Base-by-base conservation (phyloP, 2,113 vertebrate species). In the Leucosticte australis region DNA sequence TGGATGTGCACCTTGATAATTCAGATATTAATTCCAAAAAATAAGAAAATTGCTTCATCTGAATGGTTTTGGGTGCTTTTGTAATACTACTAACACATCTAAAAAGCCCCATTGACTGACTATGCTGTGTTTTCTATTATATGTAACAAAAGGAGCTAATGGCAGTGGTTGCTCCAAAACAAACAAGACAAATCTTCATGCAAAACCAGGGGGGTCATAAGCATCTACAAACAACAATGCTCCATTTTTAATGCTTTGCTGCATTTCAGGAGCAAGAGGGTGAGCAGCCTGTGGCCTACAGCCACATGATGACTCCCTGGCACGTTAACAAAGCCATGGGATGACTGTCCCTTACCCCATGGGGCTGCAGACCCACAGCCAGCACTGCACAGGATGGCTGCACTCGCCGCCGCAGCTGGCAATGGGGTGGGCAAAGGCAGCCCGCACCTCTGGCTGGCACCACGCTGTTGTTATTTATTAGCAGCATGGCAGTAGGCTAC, bases 321-420 rank as follows among this genome's bases (percentile, higher is more conserved):
- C 47, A 80, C 3, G 13, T 26, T 52, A 67, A 22, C 22, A 50
- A 87, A 50, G 28, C 42, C 2, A 1, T 1, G 14, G 57, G 27
- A 44, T 33, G 20, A 5, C 31, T n/a, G n/a, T 49, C 15, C 15
- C 28, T 50, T 15, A 17, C 7, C 11, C 8, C 47, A 2, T 0
- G 6, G 64, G 42, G 41, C 42, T 44, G 52, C 20, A 71, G 75
- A 55, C 2, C 15, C 8, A 9, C 84, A 55, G 75, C 20, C 85
- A 71, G 75, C 42, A 8, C 31, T 27, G 65, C 57, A 11, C 16
- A 30, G 49, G 35, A 44, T 1, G 23, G 46, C 64, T 1, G 22
- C 37, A 6, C 37, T 20, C 13, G 4, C 26, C 0, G 0, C 4
- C 41, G 62, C 3, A 17, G 28, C 2, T 30, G 19, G 8, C 3